These are phyloP conservation scores for Chaitophorus viminalis DNA, from an alignment of 2,888 invertebrate species.

Conservation along the genomic window DNA sequence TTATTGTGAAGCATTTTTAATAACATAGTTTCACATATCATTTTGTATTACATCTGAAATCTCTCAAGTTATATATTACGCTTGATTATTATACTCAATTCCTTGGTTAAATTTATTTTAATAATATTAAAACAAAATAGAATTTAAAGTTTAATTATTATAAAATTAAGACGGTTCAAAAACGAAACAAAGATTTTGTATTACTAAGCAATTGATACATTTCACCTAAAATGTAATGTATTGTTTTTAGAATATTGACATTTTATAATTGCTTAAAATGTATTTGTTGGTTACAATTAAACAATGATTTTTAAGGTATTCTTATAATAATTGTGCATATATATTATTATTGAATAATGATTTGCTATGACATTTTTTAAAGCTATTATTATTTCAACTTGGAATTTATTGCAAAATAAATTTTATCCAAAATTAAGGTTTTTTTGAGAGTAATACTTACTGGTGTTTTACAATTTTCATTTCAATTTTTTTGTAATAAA, in stretches of 20 bases:
- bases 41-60: not conserved
- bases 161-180: not conserved
- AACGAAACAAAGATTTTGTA: not conserved
- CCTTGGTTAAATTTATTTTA: not conserved
- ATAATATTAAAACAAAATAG: not conserved
- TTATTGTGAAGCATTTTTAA: not conserved
- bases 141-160: not conserved
- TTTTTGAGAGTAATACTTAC: not conserved
- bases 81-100: slow-evolving; percentile 14
- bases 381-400: slow-evolving; percentile 17
- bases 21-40: not conserved
- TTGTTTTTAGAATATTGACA: not conserved
- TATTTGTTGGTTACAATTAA: not conserved
- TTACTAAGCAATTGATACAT: too few species aligned
- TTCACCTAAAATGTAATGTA: not conserved
- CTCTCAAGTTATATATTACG: not conserved
- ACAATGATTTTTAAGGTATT: not conserved
- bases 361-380: not conserved
- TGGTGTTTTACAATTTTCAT: slow-evolving; percentile 21
- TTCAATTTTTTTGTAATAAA: slow-evolving; percentile 5
- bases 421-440: too few species aligned
- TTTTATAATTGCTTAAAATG: not conserved
- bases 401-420: not conserved
- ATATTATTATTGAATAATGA: not conserved
- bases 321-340: not conserved